Base-by-base conservation (phyloP, 2,888 invertebrate genomes). In the Leucoma salicis region DNA sequence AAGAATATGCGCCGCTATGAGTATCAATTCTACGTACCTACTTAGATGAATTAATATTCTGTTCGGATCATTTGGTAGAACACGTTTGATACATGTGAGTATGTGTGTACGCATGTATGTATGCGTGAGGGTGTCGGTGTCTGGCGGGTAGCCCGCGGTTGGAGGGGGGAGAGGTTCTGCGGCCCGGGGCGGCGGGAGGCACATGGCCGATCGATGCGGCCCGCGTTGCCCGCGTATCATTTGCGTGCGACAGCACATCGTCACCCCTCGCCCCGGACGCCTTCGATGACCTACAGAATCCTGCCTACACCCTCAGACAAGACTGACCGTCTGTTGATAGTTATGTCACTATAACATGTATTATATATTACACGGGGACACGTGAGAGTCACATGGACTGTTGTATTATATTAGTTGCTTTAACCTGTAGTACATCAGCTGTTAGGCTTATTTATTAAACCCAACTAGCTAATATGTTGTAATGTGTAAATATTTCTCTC, bases 11-110 rank as follows among this genome's bases (percentile, higher is more conserved):
- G n/a, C 35, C 4, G 2, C 24, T 27, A 43, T 56, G 47, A 48
- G 40, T 43, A 46, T 50, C 39, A 47, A 34, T 39, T 50, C 35
- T 27, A 35, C 36, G 24, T 58, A 53, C 28, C 46, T 66, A 64
- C 28, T 46, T 66, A 64, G 63, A 66, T 63, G 64, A 70, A 66
- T 74, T 74, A 72, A 67, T 84, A 82, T 83, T 81, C 78, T 69
- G 51, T 59, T 66, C 76, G 81, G 85, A 78, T 86, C 85, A 87
- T 87, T 87, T 85, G 86, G 81, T 82, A 81, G 79, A 75, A 82
- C 84, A 83, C 84, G 80, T 82, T 82, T 82, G 81, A 79, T 67
- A 60, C 21, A 55, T 8, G 56, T 64, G 54, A 8, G 52, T 66
- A 76, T 69, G 75, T 73, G 78, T 70, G 53, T 66, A 76, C 68